These are phyloP conservation scores for Aptenodytes forsteri DNA, from an alignment of 2,113 vertebrate genomes.

Conservation along the genomic window DNA sequence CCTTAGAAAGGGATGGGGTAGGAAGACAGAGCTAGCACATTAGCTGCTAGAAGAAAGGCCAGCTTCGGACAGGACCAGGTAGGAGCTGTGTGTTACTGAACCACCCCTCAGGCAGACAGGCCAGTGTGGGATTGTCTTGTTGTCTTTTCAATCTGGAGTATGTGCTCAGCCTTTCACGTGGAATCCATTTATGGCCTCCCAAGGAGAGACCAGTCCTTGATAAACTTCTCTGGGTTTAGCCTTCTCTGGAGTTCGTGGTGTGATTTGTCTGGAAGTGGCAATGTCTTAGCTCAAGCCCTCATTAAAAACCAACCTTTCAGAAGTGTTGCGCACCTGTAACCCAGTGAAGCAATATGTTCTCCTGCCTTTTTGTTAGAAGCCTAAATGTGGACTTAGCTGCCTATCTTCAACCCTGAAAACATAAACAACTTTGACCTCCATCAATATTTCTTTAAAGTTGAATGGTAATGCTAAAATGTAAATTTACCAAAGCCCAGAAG, in stretches of 20 bases:
- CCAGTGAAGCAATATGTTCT: accelerated
- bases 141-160: neutral
- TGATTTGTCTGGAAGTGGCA: neutral
- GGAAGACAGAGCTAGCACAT: accelerated
- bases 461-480: neutral
- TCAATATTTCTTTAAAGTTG: neutral
- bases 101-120: no score
- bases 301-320: accelerated
- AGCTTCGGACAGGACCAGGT: neutral
- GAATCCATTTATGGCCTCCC: neutral
- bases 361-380: neutral
- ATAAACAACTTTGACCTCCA: neutral
- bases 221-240: neutral
- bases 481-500: neutral
- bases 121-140: neutral
- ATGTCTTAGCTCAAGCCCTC: neutral
- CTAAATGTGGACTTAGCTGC: neutral
- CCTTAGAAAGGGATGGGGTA: neutral
- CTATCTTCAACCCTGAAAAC: neutral
- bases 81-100: neutral
- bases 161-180: neutral
- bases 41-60: neutral
- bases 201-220: neutral
- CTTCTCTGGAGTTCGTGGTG: neutral
- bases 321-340: neutral